These are phyloP conservation scores for Eunapius fragilis DNA, from an alignment of 37 sponge, comb jelly and placozoan species.

Conservation along the genomic window DNA sequence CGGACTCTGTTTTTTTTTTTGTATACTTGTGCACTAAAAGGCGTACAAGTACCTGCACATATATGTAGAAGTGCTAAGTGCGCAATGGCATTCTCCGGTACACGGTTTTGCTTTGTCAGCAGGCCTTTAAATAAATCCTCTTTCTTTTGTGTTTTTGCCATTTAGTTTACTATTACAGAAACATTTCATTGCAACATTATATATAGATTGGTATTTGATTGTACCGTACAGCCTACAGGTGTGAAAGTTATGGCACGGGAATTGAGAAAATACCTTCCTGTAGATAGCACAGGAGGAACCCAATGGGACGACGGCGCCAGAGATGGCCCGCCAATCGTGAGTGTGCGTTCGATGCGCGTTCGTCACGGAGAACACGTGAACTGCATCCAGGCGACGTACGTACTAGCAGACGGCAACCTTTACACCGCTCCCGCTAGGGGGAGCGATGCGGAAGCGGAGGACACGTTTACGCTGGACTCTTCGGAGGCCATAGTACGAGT, in stretches of 20 bases:
- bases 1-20: too few species aligned
- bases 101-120: too few species aligned
- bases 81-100: too few species aligned
- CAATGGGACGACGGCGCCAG: not conserved
- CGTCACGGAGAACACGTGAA: constrained; percentile 5
- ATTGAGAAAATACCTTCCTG: not conserved
- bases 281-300: not conserved
- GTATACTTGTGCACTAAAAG: too few species aligned
- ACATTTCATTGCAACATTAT: too few species aligned
- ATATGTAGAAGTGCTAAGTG: too few species aligned
- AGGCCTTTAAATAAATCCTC: too few species aligned
- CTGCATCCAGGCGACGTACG: constrained; percentile 1
- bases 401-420: not conserved
- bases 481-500: not conserved
- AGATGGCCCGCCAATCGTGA: not conserved
- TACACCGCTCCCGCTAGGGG: not conserved
- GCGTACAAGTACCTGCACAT: too few species aligned
- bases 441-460: not conserved
- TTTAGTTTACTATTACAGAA: too few species aligned
- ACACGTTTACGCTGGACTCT: not conserved
- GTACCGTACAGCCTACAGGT: too few species aligned
- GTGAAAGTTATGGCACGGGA: not conserved
- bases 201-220: too few species aligned
- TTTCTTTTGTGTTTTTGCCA: too few species aligned
- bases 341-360: not conserved